Conservation (phyloP, 2,797 vertebrate species). For the Linurgus olivaceus region DNA sequence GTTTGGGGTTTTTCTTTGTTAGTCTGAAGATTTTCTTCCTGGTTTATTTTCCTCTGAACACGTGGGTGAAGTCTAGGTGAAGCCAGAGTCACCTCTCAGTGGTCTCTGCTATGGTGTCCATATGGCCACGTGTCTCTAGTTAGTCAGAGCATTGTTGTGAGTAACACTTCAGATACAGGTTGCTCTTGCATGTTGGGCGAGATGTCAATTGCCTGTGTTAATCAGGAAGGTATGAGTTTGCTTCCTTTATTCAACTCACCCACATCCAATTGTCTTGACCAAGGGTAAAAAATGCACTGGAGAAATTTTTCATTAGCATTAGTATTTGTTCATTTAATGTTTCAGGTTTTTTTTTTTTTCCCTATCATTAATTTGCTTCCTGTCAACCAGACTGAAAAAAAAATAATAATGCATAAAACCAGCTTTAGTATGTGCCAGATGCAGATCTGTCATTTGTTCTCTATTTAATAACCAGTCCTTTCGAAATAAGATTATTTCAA, state of each 20-base stretch:
- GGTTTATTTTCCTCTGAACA: background rate
- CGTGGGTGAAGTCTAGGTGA: background rate
- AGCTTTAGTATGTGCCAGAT: background rate
- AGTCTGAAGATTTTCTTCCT: background rate
- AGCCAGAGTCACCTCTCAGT: background rate
- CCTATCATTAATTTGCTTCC: background rate
- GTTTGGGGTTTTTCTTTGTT: background rate
- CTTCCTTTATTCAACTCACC: background rate
- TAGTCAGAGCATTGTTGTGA: background rate
- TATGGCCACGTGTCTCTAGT: background rate
- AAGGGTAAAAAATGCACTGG: background rate
- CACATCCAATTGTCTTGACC: background rate
- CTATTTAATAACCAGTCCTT: background rate
- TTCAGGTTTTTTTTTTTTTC: background rate
- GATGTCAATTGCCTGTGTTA: background rate
- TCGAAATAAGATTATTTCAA: background rate
- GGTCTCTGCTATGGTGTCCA: background rate
- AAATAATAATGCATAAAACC: background rate
- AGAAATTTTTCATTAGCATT: background rate
- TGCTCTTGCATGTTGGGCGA: background rate
- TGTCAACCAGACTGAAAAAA: background rate
- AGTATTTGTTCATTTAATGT: background rate
- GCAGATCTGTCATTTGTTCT: background rate
- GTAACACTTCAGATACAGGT: background rate
- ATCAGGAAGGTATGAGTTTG: background rate